Percentiles rank a stretch among this genome's conserved stretches.
Evolutionary conservation across 2,888 invertebrate species (phyloP).

Genomic region (Ryuthela nishihirai): DNA sequence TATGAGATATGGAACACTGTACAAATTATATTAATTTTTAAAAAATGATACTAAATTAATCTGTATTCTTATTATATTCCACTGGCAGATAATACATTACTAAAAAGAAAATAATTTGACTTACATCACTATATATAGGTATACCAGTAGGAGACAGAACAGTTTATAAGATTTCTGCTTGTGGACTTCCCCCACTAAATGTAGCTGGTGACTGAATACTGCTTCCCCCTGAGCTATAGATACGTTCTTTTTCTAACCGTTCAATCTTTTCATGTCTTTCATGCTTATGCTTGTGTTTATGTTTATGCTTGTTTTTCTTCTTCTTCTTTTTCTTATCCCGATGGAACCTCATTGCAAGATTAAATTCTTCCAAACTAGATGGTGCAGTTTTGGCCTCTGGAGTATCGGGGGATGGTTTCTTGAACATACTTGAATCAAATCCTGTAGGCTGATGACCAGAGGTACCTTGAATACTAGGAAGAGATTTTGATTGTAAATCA

Average conservation of each 20-base stretch:
- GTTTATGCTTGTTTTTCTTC: constrained; percentile 49
- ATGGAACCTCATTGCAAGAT: constrained; percentile 51
- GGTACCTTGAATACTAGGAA: constrained; percentile 41
- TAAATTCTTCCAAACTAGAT: constrained; percentile 15
- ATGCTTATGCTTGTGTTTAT: constrained; percentile 47
- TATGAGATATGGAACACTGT: too few relatives aligned
- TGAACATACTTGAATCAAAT: constrained; percentile 81
- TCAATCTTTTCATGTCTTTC: constrained; percentile 39
- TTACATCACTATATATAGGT: too few relatives aligned
- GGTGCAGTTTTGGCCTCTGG: constrained; percentile 4
- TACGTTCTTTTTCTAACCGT: constrained; percentile 37
- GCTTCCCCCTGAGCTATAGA: constrained; percentile 45
- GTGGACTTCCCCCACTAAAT: constrained; percentile 37
- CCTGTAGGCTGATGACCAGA: constrained; percentile 64
- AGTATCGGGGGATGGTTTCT: constrained; percentile 44
- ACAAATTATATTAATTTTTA: too few relatives aligned
- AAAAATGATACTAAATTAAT: too few relatives aligned
- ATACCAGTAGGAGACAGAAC: too few relatives aligned
- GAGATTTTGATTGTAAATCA: constrained; percentile 42
- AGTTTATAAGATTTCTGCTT: constrained; percentile 25
- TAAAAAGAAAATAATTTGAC: too few relatives aligned
- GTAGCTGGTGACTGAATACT: constrained; percentile 46
- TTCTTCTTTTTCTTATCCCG: constrained; percentile 50
- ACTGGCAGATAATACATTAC: too few relatives aligned
- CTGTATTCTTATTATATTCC: too few relatives aligned